Conservation (phyloP, 35 echinoderm and acorn worm species). For the Acanthaster planci region DNA sequence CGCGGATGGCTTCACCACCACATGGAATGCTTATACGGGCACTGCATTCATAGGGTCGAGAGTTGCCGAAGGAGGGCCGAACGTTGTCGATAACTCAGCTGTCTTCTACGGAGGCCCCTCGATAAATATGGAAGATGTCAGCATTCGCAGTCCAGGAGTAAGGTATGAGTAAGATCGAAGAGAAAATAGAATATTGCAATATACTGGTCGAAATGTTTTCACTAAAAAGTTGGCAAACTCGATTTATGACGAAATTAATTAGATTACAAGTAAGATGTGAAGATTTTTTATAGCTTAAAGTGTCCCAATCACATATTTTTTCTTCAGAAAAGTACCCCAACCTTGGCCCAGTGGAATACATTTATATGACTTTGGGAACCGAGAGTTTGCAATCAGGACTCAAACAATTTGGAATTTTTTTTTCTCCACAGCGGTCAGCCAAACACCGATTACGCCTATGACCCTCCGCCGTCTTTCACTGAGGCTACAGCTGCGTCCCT, state of each 20-base stretch:
- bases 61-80: not conserved
- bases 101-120: not conserved
- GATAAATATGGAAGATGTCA: not conserved
- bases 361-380: not conserved
- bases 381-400: not conserved
- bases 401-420: not conserved
- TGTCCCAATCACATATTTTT: not conserved
- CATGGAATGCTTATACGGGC: too few relatives aligned
- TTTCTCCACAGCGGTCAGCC: not conserved
- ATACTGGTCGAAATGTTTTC: too few relatives aligned
- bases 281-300: not conserved
- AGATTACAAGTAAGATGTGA: not conserved
- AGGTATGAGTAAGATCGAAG: too few relatives aligned
- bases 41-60: not conserved
- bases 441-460: not conserved
- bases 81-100: not conserved
- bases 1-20: too few relatives aligned
- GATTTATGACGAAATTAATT: too few relatives aligned
- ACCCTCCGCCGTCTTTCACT: constrained; percentile 1
- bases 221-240: too few relatives aligned
- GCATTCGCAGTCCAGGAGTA: too few relatives aligned
- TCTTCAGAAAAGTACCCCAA: too few relatives aligned
- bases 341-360: too few relatives aligned
- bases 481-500: not conserved
- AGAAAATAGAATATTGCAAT: too few relatives aligned